Conservation (phyloP, 2,888 invertebrate species). For the Polymixis lichenea region DNA sequence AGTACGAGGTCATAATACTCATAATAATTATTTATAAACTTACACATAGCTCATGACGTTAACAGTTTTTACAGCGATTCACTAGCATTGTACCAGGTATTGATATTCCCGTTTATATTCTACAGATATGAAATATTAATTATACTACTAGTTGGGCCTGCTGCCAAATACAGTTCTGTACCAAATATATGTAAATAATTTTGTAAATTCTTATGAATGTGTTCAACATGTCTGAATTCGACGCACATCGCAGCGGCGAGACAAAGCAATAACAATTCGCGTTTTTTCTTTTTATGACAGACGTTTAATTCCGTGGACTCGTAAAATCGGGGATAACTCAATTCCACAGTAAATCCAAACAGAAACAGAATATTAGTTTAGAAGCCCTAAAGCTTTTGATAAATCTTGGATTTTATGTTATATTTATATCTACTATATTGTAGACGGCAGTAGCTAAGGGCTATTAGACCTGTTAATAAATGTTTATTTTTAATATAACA, state of each 20-base stretch:
- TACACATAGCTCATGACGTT: slow-evolving; percentile 55
- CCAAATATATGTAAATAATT: slow-evolving; percentile 74
- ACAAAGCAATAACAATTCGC: slow-evolving; percentile 72
- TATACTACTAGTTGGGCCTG: slow-evolving; percentile 77
- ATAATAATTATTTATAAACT: slow-evolving; percentile 66
- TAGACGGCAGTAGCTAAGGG: slow-evolving; percentile 44
- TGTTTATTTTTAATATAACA: slow-evolving; percentile 46
- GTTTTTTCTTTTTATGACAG: slow-evolving; percentile 67
- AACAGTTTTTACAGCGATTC: slow-evolving; percentile 57
- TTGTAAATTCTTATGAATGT: slow-evolving; percentile 79
- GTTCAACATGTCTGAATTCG: slow-evolving; percentile 74
- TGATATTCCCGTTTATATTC: slow-evolving; percentile 75
- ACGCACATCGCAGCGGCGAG: slow-evolving; percentile 69
- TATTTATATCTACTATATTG: slow-evolving; percentile 40
- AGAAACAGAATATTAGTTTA: slow-evolving; percentile 55
- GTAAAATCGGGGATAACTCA: slow-evolving; percentile 69
- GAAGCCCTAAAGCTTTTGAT: slow-evolving; percentile 44
- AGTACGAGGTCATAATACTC: slow-evolving; percentile 59
- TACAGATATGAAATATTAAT: slow-evolving; percentile 80
- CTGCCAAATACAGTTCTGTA: slow-evolving; percentile 82
- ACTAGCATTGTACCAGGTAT: slow-evolving; percentile 61
- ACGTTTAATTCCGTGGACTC: slow-evolving; percentile 68
- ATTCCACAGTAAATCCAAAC: slow-evolving; percentile 64
- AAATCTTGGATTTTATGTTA: slow-evolving; percentile 49
- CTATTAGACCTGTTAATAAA: slow-evolving; percentile 50